phyloP scores from a whole-genome alignment of 2,113 vertebrate genomes.

The Pogonocichla stellata region DNA sequence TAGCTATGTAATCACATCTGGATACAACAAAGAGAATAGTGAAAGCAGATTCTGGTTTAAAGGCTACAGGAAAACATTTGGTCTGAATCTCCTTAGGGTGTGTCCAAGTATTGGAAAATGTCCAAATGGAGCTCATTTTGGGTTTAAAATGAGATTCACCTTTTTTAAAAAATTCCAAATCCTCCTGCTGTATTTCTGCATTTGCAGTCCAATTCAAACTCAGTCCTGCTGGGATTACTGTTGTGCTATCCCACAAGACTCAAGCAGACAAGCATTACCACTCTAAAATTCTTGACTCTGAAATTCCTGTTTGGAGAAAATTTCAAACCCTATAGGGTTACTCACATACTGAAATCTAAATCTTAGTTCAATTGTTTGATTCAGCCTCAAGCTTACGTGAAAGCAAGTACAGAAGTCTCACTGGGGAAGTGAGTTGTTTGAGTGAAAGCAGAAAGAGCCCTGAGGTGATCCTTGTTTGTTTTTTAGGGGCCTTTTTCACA shows the following conservation, averaged over 20 bases:
- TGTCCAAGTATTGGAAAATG: neutral
- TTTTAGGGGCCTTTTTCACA: slow-evolving; percentile 87
- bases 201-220: neutral
- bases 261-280: neutral
- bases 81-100: neutral
- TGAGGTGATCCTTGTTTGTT: neutral
- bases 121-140: neutral
- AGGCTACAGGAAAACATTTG: neutral
- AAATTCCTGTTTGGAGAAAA: neutral
- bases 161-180: neutral
- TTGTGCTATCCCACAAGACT: neutral
- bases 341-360: neutral
- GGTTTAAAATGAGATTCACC: neutral
- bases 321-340: neutral
- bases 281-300: neutral
- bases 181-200: neutral
- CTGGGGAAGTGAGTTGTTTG: neutral
- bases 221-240: neutral
- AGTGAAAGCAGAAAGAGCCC: neutral
- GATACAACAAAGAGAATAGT: neutral
- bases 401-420: neutral
- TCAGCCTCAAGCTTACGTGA: neutral
- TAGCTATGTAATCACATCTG: neutral
- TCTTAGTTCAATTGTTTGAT: neutral
- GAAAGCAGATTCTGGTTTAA: neutral